phyloP scores from a whole-genome alignment of 2,888 invertebrate genomes.

The Polylopha cassiicola region DNA sequence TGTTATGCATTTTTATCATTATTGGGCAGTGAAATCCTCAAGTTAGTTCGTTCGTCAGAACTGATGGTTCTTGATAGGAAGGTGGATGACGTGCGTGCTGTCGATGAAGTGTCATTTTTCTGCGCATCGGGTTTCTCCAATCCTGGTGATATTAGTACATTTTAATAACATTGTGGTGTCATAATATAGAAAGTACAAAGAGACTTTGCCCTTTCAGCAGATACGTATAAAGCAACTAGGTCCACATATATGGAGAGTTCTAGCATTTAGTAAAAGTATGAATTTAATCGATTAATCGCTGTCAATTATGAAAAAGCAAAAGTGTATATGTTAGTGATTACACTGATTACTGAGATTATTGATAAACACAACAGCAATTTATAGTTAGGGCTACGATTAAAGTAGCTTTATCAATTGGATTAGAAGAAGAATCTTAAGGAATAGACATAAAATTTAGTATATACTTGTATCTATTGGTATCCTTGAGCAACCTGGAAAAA shows the following conservation, averaged over 20 bases:
- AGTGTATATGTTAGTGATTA: too few relatives aligned
- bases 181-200: slow-evolving; percentile 12
- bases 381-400: slow-evolving; percentile 37
- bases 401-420: slow-evolving; percentile 39
- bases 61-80: slow-evolving; percentile 67
- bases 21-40: slow-evolving; percentile 49
- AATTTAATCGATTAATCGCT: too few relatives aligned
- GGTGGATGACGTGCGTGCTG: slow-evolving; percentile 63
- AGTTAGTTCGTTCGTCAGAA: slow-evolving; percentile 54
- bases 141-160: slow-evolving; percentile 60
- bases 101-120: slow-evolving; percentile 58
- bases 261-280: too few relatives aligned
- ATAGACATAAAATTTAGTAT: slow-evolving; percentile 37
- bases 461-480: slow-evolving; percentile 67
- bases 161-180: slow-evolving; percentile 33
- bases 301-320: too few relatives aligned
- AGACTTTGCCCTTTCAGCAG: too few relatives aligned
- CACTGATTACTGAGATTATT: too few relatives aligned
- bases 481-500: slow-evolving; percentile 70
- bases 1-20: slow-evolving; percentile 41
- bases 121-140: slow-evolving; percentile 60
- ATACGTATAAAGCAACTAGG: too few relatives aligned
- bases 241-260: too few relatives aligned
- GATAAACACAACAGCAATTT: slow-evolving; percentile 12
- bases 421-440: not conserved